Evolutionary conservation across 2,888 invertebrate genomes (phyloP), one percentile per base, ranked within the genome.

Genomic region (Clanis bilineata): DNA sequence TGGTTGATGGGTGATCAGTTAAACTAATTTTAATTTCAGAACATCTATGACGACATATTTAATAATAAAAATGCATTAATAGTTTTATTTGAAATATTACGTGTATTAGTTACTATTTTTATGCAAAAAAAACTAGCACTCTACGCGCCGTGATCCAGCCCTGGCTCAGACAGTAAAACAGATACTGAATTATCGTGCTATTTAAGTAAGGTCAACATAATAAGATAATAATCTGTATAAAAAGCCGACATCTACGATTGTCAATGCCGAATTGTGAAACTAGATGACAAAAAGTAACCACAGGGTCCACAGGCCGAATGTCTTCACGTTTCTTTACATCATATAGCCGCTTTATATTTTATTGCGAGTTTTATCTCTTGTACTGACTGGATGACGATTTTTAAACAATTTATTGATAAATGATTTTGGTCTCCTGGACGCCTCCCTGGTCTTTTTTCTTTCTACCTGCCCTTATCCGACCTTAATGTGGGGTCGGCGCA

Each of bases 221-320:
- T 66, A 71, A 80, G 82, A 83, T 84, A 82, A 81, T 79, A 71
- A 83, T 83, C 82, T 71, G 69, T 71, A 74, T 75, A 77, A 77
- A 73, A 74, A 71, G 71, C 66, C 69, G 70, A 77, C 80, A 77
- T 76, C 77, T 73, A 73, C 76, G 71, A 72, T 70, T 73, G 74
- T 82, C 85, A 85, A 83, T 84, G 83, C 76, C 83, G 68, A 74
- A 71, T 85, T 83, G 72, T 71, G 76, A 82, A 83, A 84, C 77
- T 76, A 82, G 78, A 80, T 67, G 71, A 74, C 76, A 77, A 79
- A 76, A 79, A 77, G 71, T 70, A 69, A 67, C 70, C 69, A 69
- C 62, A 66, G 61, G 67, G 68, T 66, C 70, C 69, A 69, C 62
- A 66, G 61, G 67, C 61, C 65, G 66, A 69, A 51, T 51, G 72